These are phyloP conservation scores for Marisa cornuarietis DNA, from an alignment of 1,140 invertebrate species.

Conservation along the genomic window DNA sequence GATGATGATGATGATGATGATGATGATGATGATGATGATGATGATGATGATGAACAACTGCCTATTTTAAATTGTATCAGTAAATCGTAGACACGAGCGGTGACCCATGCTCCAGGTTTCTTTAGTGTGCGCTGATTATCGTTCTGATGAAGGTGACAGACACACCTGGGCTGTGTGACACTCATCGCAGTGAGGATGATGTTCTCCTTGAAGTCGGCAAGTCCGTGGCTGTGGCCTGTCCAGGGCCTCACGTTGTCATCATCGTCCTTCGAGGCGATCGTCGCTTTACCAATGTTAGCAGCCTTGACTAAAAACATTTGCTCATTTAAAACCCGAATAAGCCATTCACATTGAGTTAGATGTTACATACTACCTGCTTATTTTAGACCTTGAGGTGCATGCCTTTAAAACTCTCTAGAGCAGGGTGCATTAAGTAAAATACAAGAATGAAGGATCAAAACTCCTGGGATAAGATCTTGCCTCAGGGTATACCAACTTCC, in stretches of 20 bases:
- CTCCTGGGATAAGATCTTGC: too few species aligned
- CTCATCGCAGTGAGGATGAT: constrained; percentile 17
- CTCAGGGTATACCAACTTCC: too few species aligned
- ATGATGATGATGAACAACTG: too few species aligned
- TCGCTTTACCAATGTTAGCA: constrained; percentile 24
- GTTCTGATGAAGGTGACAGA: constrained; percentile 11
- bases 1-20: too few species aligned
- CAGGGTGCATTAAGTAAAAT: too few species aligned
- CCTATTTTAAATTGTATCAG: too few species aligned
- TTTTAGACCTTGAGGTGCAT: background rate
- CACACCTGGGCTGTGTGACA: constrained; percentile 36
- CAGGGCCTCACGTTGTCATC: constrained; percentile 36
- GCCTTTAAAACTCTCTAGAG: background rate
- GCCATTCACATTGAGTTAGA: background rate
- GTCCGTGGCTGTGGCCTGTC: constrained; percentile 29
- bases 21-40: too few species aligned
- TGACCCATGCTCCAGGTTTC: too few species aligned
- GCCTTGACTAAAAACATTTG: too few species aligned
- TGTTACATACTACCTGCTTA: background rate
- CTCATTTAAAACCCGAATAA: background rate
- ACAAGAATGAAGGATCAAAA: too few species aligned
- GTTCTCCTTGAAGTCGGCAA: constrained; percentile 26
- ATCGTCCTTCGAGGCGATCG: constrained; percentile 22
- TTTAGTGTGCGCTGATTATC: too few species aligned
- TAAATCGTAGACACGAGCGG: too few species aligned